Conservation (phyloP, 2,797 vertebrate species). For the Thamnophis elegans region DNA sequence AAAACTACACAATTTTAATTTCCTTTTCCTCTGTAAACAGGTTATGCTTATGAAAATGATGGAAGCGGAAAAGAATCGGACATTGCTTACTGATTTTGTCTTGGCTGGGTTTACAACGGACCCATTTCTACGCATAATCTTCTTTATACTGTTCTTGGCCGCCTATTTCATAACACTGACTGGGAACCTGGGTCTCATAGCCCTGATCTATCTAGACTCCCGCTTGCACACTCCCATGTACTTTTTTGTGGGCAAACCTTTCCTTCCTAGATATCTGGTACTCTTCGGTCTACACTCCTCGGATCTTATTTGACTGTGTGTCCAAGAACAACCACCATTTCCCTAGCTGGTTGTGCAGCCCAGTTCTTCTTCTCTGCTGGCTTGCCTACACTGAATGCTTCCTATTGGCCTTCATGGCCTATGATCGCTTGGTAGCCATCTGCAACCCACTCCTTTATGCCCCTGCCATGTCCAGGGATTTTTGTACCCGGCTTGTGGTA, state of each 20-base stretch:
- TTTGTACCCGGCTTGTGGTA: constrained; percentile 39
- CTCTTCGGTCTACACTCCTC: too few relatives aligned
- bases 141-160: too few relatives aligned
- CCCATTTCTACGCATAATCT: neutral
- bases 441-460: constrained; percentile 47
- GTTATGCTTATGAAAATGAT: neutral
- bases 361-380: constrained; percentile 58
- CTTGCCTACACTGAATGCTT: constrained; percentile 52
- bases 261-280: too few relatives aligned
- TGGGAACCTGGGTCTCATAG: too few relatives aligned
- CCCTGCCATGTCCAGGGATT: constrained; percentile 39
- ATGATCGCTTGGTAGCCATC: constrained; percentile 48
- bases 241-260: too few relatives aligned
- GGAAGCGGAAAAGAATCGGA: constrained; percentile 29
- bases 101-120: constrained; percentile 49
- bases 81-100: constrained; percentile 30
- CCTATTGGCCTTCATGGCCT: constrained; percentile 52
- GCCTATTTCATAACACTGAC: too few relatives aligned
- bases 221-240: too few relatives aligned
- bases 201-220: too few relatives aligned
- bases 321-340: constrained; percentile 21
- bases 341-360: constrained; percentile 38
- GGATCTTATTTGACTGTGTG: too few relatives aligned
- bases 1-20: neutral
- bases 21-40: neutral